These are phyloP conservation scores for Macrosteles quadrilineatus DNA, from an alignment of 1,140 invertebrate genomes.

Conservation along the genomic window DNA sequence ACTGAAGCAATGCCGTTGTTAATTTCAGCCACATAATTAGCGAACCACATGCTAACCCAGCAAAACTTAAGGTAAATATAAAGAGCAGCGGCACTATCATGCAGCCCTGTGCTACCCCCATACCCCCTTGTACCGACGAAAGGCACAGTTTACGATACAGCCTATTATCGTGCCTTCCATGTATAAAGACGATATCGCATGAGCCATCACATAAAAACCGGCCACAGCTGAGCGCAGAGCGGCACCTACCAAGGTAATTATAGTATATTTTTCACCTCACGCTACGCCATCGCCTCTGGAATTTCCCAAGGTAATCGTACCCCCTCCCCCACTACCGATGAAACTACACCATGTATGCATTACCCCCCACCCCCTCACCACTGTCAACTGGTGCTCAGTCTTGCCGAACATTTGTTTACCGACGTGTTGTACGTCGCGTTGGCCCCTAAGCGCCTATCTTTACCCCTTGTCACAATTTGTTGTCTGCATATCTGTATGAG, in stretches of 20 bases:
- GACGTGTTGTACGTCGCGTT: neutral
- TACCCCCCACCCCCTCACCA: neutral
- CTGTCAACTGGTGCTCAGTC: neutral
- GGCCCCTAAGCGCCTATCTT: neutral
- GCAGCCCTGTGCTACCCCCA: too few species aligned
- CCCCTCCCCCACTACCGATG: neutral
- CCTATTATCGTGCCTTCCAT: constrained; percentile 7
- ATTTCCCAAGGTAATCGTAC: constrained; percentile 17
- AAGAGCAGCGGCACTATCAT: too few species aligned
- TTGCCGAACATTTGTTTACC: constrained; percentile 12
- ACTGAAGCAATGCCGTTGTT: too few species aligned
- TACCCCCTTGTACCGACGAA: neutral
- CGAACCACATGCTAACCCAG: too few species aligned
- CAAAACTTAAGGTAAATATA: too few species aligned
- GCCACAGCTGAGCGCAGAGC: too few species aligned
- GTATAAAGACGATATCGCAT: constrained; percentile 16
- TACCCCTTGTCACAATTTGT: too few species aligned
- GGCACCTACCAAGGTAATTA: neutral
- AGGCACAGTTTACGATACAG: constrained; percentile 6
- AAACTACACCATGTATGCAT: neutral
- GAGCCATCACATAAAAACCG: neutral
- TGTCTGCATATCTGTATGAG: too few species aligned
- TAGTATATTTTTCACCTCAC: constrained; percentile 11
- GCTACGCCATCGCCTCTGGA: constrained; percentile 11
- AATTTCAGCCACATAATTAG: too few species aligned